Conservation (phyloP, 2,888 invertebrate genomes). For the Trichacis sp. region DNA sequence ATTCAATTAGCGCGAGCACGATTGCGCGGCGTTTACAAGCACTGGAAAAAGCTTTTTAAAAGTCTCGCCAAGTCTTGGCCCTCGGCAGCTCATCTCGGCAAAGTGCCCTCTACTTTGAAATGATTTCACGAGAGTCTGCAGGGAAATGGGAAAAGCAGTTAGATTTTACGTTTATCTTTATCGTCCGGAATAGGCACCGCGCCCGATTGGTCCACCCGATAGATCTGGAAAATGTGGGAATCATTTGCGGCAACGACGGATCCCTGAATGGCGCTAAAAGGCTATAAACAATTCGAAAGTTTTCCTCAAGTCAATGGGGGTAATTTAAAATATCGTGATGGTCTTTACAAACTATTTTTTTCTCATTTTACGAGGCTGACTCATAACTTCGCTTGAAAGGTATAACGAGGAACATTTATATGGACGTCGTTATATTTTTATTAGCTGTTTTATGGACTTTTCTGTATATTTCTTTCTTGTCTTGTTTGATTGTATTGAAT, state of each 20-base stretch:
- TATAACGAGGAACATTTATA: too few relatives aligned
- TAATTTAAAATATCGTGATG: too few relatives aligned
- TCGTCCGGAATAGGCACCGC: slow-evolving; percentile 30
- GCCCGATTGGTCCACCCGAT: slow-evolving; percentile 38
- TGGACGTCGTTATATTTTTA: too few relatives aligned
- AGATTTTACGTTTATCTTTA: slow-evolving; percentile 64
- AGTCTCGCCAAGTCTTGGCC: slow-evolving; percentile 40
- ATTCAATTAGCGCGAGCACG: slow-evolving; percentile 33
- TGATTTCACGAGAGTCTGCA: slow-evolving; percentile 34
- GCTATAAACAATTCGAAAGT: too few relatives aligned
- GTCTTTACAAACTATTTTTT: too few relatives aligned
- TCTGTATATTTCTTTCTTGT: too few relatives aligned
- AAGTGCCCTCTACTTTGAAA: slow-evolving; percentile 41
- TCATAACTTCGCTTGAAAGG: too few relatives aligned
- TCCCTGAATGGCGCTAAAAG: too few relatives aligned
- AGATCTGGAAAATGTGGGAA: slow-evolving; percentile 32
- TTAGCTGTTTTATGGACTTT: too few relatives aligned
- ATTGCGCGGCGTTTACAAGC: slow-evolving; percentile 30
- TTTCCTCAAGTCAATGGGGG: too few relatives aligned
- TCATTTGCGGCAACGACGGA: slow-evolving; percentile 37
- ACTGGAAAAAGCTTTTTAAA: slow-evolving; percentile 41
- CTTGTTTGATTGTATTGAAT: too few relatives aligned
- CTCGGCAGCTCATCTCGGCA: slow-evolving; percentile 42
- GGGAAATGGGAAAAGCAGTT: slow-evolving; percentile 50
- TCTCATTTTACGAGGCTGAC: too few relatives aligned